Evolutionary conservation across 1,140 invertebrate species (phyloP), one percentile per base, ranked within the genome.

Genomic region (Drosophila ercepeae): DNA sequence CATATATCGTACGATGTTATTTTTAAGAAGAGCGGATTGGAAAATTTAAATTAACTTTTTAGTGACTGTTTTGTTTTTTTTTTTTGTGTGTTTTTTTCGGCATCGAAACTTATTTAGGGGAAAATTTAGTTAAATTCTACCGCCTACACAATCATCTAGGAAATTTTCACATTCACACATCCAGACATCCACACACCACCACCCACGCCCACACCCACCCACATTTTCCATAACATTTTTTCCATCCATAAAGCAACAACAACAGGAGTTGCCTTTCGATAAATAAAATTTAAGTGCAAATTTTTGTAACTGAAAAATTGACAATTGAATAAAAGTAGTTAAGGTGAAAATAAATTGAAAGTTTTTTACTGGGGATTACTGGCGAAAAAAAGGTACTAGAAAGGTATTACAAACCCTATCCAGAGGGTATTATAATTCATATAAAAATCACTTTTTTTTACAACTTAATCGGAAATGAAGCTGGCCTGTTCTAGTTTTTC

Each of bases 321-420:
- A 65, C 25, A 67, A 58, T 36, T 58, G 45, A 67, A 67, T 67
- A 65, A 65, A 67, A 21, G 3, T 67, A 67, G 45, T 25, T 67
- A 64, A 65, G 63, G 27, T 51, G 36, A 65, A 65, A 67, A 32
- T 52, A 52, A 64, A 39, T 0, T 32, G 3, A n/a, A 32, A 4
- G 1, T 2, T 8, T 27, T 9, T 27, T 27, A 2, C 7, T 27
- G 7, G n/a, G n/a, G n/a, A n/a, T n/a, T n/a, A n/a, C n/a, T n/a
- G n/a, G n/a, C n/a, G n/a, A n/a, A n/a, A n/a, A n/a, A n/a, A n/a
- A n/a, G n/a, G n/a, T n/a, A n/a, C n/a, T n/a, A n/a, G n/a, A n/a
- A n/a, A n/a, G n/a, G n/a, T n/a, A n/a, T n/a, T n/a, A n/a, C n/a
- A n/a, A n/a, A n/a, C n/a, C n/a, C n/a, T n/a, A n/a, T n/a, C n/a